Base-by-base conservation (phyloP, 2,113 vertebrate species). In the Delphinapterus leucas region DNA sequence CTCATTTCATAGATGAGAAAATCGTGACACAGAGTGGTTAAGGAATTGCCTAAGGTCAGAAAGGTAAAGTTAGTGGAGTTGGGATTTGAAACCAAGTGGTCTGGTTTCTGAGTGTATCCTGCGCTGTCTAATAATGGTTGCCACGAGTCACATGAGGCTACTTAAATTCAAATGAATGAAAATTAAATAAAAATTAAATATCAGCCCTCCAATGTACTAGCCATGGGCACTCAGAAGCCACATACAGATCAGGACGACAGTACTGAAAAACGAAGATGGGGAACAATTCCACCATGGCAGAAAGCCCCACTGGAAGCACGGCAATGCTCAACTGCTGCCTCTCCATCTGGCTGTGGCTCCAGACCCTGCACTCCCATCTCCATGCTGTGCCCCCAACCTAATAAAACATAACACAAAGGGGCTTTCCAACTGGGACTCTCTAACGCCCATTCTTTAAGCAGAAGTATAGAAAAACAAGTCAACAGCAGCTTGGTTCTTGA, bases 131-230 rank as follows among this genome's bases (percentile, higher is more conserved):
- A 20, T 13, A 71, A 71, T 0, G 28, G 47, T 7, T 23, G n/a
- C 47, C 60, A 65, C 7, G 7, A 36, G 20, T 44, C 33, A 82
- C 1, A 1, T n/a, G 33, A 58, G 12, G 14, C 18, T 76, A 38
- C 18, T 68, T 67, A 88, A 31, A 26, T 67, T 76, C 44, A 53
- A 77, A 83, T 70, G 20, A 61, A 81, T 44, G 77, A 82, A 90
- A 93, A 80, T 58, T 25, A 68, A 91, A 77, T 90, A 28, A 88
- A 63, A 81, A 79, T 38, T 60, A 92, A 84, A 94, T 95, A 65
- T 38, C 11, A 63, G 47, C 38, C 36, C 41, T 47, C 41, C 87
- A 36, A 12, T 31, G 58, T 79, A 81, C 14, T 25, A 88, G 67
- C 17, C 47, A 38, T 36, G n/a, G 17, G 21, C 47, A 26, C 31